Conservation (phyloP, 2,888 invertebrate species). For the Acrocera orbiculus region DNA sequence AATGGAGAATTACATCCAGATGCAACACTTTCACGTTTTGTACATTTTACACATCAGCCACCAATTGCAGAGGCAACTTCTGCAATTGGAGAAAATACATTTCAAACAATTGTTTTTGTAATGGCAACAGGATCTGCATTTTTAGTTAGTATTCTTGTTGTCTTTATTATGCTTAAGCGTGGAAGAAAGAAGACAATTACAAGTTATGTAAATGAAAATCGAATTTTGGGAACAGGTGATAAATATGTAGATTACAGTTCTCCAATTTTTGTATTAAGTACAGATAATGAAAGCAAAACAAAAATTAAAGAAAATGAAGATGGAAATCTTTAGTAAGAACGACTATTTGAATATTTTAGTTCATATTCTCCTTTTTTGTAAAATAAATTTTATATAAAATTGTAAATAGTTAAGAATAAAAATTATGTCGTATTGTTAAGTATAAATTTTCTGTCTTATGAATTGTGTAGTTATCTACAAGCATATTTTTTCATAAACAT, state of each 20-base stretch:
- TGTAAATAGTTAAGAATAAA: too few species aligned
- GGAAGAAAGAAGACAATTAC: constrained; percentile 29
- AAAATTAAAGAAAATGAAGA: constrained; percentile 3
- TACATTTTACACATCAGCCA: constrained; percentile 29
- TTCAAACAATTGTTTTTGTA: constrained; percentile 60
- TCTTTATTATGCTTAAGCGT: constrained; percentile 57
- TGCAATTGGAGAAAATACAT: constrained; percentile 32
- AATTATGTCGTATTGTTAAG: too few species aligned
- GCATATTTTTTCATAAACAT: too few species aligned
- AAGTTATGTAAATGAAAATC: constrained; percentile 11
- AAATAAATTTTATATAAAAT: too few species aligned
- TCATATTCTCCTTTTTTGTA: too few species aligned
- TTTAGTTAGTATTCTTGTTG: constrained; percentile 56
- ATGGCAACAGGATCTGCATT: constrained; percentile 63
- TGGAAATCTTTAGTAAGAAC: too few species aligned
- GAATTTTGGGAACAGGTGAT: constrained; percentile 16
- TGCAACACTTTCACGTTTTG: constrained; percentile 44
- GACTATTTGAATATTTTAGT: too few species aligned
- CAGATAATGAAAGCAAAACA: constrained; percentile 14
- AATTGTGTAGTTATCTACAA: too few species aligned
- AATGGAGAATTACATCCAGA: constrained; percentile 36
- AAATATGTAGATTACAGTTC: constrained; percentile 25
- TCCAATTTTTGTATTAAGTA: constrained; percentile 30
- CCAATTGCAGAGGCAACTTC: constrained; percentile 20
- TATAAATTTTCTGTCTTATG: too few species aligned